phyloP scores from a whole-genome alignment of 2,797 vertebrate species.

The Prunella strophiata region DNA sequence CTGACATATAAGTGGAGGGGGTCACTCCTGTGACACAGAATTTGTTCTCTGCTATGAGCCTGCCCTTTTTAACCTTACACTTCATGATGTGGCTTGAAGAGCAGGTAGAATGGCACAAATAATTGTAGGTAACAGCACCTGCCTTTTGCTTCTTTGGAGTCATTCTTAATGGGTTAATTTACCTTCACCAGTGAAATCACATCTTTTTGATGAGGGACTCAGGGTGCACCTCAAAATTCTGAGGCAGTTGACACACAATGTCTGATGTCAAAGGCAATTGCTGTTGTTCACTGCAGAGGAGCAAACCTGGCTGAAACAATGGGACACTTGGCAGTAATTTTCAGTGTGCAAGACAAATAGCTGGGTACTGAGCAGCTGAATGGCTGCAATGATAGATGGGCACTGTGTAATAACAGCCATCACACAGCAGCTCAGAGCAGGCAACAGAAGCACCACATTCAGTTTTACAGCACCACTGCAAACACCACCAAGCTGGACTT shows the following conservation, averaged over 20 bases:
- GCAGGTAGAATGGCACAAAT: not conserved
- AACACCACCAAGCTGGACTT: not conserved
- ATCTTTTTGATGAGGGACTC: not conserved
- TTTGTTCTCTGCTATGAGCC: not conserved
- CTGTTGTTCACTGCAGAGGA: not conserved
- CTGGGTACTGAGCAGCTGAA: not conserved
- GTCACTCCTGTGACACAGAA: not conserved
- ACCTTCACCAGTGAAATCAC: not conserved
- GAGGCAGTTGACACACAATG: not conserved
- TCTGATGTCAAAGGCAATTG: not conserved
- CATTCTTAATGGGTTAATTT: not conserved
- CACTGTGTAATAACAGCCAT: not conserved
- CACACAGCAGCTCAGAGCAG: not conserved
- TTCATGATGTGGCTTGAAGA: not conserved
- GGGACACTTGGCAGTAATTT: not conserved
- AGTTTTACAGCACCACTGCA: not conserved
- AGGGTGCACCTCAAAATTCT: not conserved
- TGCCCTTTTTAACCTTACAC: not conserved
- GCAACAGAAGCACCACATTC: not conserved
- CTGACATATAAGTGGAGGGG: accelerated
- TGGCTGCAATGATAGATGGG: not conserved
- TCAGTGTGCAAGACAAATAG: not conserved
- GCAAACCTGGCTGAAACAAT: not conserved
- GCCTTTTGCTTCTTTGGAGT: not conserved
- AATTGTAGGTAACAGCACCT: not conserved